These are phyloP conservation scores for Spilarctia lutea DNA, from an alignment of 2,888 invertebrate genomes.

Conservation along the genomic window DNA sequence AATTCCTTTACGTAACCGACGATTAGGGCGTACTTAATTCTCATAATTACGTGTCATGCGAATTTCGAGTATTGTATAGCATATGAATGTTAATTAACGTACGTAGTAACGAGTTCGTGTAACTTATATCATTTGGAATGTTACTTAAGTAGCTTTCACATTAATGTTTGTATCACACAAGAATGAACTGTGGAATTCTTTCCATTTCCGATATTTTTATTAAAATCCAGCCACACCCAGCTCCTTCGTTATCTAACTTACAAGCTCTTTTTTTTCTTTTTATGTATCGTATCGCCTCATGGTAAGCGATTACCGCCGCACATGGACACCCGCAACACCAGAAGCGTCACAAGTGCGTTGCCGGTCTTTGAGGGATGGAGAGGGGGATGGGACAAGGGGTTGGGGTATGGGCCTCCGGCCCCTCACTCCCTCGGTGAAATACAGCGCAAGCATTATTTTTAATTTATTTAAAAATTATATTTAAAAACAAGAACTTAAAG, in stretches of 20 bases:
- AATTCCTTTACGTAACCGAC: constrained; percentile 40
- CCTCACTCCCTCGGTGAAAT: no score
- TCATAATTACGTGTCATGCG: constrained; percentile 40
- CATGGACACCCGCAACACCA: no score
- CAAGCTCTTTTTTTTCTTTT: constrained; percentile 30
- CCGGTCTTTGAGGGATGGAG: no score
- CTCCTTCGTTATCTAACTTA: constrained; percentile 46
- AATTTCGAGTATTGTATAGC: constrained; percentile 32
- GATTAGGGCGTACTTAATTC: constrained; percentile 41
- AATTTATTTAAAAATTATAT: no score
- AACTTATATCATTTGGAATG: constrained; percentile 21
- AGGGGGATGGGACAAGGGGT: no score
- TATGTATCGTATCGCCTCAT: no score
- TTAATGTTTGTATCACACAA: constrained; percentile 12
- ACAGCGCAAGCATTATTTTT: no score
- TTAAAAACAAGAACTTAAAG: background rate
- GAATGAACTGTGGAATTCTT: constrained; percentile 25
- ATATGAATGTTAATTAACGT: constrained; percentile 46
- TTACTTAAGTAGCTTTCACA: constrained; percentile 35
- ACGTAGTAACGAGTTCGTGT: constrained; percentile 25
- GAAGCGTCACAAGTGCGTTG: no score
- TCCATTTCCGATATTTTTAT: constrained; percentile 36
- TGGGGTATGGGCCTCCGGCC: no score
- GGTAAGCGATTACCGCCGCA: no score
- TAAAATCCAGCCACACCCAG: constrained; percentile 31